These are phyloP conservation scores for Enteromius viviparus DNA, from an alignment of 2,797 vertebrate genomes.

Conservation along the genomic window DNA sequence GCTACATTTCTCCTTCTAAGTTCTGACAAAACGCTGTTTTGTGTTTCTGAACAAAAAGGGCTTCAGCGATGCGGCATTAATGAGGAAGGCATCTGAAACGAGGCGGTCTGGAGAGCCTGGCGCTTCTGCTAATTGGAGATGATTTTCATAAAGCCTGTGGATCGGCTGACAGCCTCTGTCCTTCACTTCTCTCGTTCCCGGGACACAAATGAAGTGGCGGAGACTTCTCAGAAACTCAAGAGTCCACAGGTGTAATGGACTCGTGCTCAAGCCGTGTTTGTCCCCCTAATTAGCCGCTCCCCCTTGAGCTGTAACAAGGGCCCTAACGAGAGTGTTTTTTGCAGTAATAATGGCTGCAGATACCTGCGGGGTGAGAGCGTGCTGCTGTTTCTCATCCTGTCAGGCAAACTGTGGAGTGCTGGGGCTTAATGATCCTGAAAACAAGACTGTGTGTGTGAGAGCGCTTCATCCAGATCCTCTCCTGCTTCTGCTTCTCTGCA, in stretches of 20 bases:
- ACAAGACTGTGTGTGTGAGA: conserved; percentile 78
- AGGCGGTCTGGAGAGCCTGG: conserved; percentile 85
- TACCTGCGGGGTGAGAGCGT: conserved; percentile 93
- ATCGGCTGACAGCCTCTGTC: conserved; percentile 88
- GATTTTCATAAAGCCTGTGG: conserved; percentile 93
- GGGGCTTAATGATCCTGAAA: conserved; percentile 97
- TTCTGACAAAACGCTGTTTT: conserved; percentile 51
- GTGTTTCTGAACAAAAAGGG: conserved; percentile 72
- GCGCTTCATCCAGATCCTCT: neutral
- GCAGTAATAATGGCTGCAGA: conserved; percentile 94
- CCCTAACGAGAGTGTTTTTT: conserved; percentile 93
- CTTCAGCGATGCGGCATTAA: conserved; percentile 84
- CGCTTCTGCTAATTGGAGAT: conserved; percentile 94
- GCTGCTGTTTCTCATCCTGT: conserved; percentile 89
- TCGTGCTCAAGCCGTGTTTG: conserved; percentile 91
- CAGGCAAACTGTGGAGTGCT: conserved; percentile 90
- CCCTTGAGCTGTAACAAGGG: conserved; percentile 84
- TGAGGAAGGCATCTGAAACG: conserved; percentile 78
- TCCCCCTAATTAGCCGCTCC: conserved; percentile 94
- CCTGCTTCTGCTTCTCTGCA: neutral
- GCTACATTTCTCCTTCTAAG: neutral
- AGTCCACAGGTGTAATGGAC: conserved; percentile 93
- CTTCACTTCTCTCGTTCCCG: conserved; percentile 71
- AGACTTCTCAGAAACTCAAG: conserved; percentile 82
- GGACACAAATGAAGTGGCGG: conserved; percentile 72